These are phyloP conservation scores for Drosophila burlai DNA, from an alignment of 1,140 invertebrate genomes.

Conservation along the genomic window DNA sequence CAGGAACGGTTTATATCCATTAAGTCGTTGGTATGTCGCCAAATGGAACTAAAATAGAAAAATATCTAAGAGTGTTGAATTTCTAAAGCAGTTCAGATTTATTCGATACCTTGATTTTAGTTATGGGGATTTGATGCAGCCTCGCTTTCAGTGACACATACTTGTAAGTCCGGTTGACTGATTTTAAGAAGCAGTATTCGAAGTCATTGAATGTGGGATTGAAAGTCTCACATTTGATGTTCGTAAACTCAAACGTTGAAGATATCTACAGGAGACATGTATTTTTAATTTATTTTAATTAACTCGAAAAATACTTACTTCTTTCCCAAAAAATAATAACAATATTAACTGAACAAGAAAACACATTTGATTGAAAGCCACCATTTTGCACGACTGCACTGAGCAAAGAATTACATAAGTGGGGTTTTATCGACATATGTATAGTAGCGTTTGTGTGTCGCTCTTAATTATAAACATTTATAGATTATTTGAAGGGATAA, in stretches of 20 bases:
- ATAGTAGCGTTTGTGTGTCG: neutral
- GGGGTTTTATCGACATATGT: neutral
- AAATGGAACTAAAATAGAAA: too few species aligned
- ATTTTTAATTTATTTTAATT: too few species aligned
- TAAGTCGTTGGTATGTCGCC: neutral
- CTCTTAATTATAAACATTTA: neutral
- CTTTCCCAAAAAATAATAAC: neutral
- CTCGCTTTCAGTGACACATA: too few species aligned
- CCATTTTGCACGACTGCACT: neutral
- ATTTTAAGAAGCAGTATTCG: too few species aligned
- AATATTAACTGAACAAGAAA: neutral
- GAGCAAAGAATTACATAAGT: neutral
- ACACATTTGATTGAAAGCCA: neutral
- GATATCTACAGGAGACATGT: too few species aligned
- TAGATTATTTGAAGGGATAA: neutral
- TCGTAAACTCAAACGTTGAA: too few species aligned
- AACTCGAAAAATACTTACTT: neutral
- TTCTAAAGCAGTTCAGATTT: too few species aligned
- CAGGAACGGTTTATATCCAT: slow-evolving; percentile 22
- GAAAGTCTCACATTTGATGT: too few species aligned
- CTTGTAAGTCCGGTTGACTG: too few species aligned
- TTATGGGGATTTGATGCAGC: too few species aligned
- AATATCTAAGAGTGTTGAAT: too few species aligned
- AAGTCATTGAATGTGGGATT: neutral
- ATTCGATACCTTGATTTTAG: too few species aligned